These are phyloP conservation scores for Caranx melampygus DNA, from an alignment of 2,113 vertebrate species.

Conservation along the genomic window DNA sequence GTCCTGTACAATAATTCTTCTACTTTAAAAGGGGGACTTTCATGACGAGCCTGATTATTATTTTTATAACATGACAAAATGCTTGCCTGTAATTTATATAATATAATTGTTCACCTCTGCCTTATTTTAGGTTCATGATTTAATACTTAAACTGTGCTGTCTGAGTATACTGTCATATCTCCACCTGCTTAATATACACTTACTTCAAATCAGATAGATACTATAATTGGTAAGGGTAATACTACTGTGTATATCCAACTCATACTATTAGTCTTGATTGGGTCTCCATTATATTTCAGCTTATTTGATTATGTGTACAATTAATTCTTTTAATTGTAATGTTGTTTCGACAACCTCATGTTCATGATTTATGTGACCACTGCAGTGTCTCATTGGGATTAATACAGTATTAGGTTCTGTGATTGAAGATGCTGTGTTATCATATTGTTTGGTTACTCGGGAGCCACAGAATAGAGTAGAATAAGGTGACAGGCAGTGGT, in stretches of 20 bases:
- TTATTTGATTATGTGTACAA: background rate
- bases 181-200: background rate
- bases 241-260: background rate
- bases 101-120: background rate
- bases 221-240: background rate
- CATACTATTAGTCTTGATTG: background rate
- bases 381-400: background rate
- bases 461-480: background rate
- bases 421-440: background rate
- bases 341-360: background rate
- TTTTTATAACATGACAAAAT: background rate
- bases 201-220: background rate
- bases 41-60: background rate
- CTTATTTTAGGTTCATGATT: background rate
- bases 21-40: too few species aligned
- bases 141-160: background rate
- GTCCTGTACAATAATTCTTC: too few species aligned
- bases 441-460: background rate
- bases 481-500: background rate
- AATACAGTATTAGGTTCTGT: background rate
- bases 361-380: background rate
- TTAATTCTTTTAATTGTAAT: background rate
- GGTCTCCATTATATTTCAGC: background rate
- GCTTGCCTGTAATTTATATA: background rate
- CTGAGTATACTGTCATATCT: background rate